Conservation (phyloP, 2,113 vertebrate species). For the Rattus rattus region DNA sequence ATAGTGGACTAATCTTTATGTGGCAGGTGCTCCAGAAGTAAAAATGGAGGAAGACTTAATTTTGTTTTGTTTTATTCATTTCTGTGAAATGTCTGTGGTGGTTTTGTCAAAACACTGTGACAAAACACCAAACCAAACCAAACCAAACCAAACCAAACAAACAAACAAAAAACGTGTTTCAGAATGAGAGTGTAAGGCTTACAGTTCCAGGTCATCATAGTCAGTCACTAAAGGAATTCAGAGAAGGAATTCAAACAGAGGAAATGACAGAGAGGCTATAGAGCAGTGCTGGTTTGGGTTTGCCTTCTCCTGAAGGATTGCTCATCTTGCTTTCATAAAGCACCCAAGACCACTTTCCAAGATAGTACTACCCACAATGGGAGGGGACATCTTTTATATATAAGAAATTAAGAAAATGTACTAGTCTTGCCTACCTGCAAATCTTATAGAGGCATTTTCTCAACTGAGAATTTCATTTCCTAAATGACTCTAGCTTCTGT, state of each 20-base stretch:
- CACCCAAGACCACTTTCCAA: too few relatives aligned
- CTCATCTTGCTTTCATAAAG: not conserved
- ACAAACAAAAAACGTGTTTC: not conserved
- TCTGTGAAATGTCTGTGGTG: too few relatives aligned
- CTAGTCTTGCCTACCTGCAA: not conserved
- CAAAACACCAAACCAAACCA: too few relatives aligned
- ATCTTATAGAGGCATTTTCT: not conserved
- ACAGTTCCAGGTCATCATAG: not conserved
- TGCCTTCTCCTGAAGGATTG: not conserved
- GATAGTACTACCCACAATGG: too few relatives aligned
- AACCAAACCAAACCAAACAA: too few relatives aligned
- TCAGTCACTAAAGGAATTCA: not conserved
- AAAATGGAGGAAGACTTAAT: not conserved
- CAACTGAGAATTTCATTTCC: not conserved
- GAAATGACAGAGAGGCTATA: not conserved
- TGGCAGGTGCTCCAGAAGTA: not conserved
- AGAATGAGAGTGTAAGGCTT: not conserved
- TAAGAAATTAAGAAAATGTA: not conserved
- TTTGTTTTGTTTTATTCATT: not conserved
- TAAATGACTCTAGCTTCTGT: not conserved
- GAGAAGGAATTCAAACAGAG: not conserved
- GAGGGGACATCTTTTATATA: not conserved
- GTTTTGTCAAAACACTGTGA: not conserved
- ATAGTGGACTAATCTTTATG: not conserved
- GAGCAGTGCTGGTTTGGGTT: not conserved